These are phyloP conservation scores for Montipora foliosa DNA, from an alignment of 64 coral and sea anemone species.

Conservation along the genomic window DNA sequence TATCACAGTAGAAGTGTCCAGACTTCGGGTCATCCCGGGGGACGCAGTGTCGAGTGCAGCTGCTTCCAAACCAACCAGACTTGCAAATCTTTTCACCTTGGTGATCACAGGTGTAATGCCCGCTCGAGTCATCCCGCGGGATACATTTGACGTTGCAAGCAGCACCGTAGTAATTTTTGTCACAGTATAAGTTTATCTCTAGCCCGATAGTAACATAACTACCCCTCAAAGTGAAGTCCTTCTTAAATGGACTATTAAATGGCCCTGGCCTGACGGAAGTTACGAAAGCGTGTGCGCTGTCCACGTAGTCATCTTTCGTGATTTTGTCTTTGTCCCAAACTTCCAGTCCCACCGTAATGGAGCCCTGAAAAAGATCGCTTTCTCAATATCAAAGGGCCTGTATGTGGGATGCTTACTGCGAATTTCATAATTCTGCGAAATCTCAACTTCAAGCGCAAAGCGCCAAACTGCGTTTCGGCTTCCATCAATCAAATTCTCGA, in stretches of 20 bases:
- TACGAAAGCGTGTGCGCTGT: slow-evolving; percentile 19
- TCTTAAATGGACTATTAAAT: slow-evolving; percentile 10
- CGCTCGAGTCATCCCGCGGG: slow-evolving; percentile 51
- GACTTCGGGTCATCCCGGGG: slow-evolving; percentile 40
- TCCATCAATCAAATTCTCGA: no score
- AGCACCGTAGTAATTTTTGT: slow-evolving; percentile 55
- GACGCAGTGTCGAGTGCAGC: slow-evolving; percentile 73
- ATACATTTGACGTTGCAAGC: slow-evolving; percentile 45
- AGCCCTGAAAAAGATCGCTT: slow-evolving; percentile 50
- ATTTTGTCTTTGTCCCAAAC: slow-evolving; percentile 74
- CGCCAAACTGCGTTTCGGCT: no score
- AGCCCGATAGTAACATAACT: slow-evolving; percentile 16
- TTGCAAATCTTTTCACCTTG: slow-evolving; percentile 42
- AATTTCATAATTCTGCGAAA: no score
- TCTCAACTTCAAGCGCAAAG: no score
- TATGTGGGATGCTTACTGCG: no score
- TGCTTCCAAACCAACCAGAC: slow-evolving; percentile 54
- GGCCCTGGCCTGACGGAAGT: slow-evolving; percentile 11
- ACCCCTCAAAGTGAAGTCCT: background rate
- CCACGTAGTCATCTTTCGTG: slow-evolving; percentile 67
- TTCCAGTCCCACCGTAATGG: slow-evolving; percentile 65
- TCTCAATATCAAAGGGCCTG: background rate
- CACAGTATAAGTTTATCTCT: slow-evolving; percentile 68
- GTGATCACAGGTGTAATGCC: slow-evolving; percentile 71
- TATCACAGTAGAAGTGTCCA: slow-evolving; percentile 71